phyloP scores from a whole-genome alignment of 2,113 vertebrate genomes.

The Fregetta grallaria region DNA sequence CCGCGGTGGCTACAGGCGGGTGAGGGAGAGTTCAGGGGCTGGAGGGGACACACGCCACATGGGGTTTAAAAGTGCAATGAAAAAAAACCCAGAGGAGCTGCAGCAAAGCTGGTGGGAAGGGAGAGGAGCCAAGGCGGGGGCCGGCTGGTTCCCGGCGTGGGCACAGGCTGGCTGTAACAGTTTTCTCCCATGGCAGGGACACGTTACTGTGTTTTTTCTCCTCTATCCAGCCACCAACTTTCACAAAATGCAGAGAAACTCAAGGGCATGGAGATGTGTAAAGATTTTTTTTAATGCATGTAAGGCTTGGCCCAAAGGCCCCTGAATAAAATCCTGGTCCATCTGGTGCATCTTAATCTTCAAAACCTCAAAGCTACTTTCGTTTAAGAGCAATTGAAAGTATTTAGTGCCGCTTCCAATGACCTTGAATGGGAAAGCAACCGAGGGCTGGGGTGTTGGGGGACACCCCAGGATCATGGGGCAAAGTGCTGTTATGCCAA shows the following conservation, averaged over 20 bases:
- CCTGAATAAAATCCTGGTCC: background rate
- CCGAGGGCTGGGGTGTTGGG: background rate
- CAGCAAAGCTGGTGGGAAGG: background rate
- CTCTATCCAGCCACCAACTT: background rate
- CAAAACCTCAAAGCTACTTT: background rate
- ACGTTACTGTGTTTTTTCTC: rapidly evolving
- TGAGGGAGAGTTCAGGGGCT: constrained; percentile 3
- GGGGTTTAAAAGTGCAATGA: background rate
- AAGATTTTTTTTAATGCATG: rapidly evolving
- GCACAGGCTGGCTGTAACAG: background rate
- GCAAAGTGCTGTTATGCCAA: background rate
- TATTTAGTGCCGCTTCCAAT: background rate
- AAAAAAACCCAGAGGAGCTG: background rate
- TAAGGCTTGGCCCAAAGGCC: background rate
- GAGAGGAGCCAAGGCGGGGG: rapidly evolving
- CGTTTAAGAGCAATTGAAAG: background rate
- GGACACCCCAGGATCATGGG: background rate
- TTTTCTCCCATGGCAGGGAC: background rate
- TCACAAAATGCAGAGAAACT: background rate
- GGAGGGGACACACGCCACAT: rapidly evolving
- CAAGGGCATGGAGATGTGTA: rapidly evolving
- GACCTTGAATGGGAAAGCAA: background rate
- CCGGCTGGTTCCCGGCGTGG: rapidly evolving
- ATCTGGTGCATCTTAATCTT: background rate
- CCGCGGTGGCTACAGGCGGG: rapidly evolving